Evolutionary conservation across 2,113 vertebrate genomes (phyloP), one percentile per base, ranked within the genome.

Genomic region (Sula dactylatra): DNA sequence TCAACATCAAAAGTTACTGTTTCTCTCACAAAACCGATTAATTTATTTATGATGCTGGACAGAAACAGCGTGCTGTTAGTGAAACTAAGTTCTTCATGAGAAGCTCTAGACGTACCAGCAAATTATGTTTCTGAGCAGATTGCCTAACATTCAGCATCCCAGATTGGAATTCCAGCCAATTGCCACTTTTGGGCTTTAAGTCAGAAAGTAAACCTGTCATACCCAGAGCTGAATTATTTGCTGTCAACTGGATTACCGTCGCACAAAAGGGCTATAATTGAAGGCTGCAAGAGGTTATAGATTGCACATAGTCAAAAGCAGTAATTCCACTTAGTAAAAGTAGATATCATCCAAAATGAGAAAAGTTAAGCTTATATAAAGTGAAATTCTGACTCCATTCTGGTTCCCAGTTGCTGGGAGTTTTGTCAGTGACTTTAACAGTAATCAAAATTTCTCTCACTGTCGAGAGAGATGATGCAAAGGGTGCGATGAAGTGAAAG

Each of bases 251-350:
- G 91, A 89, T 95, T 93, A 80, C 14, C 0, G 6, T 22, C 45
- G 70, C 61, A 86, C 40, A 87, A 82, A 89, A 70, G 49, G 36
- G 16, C 83, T 92, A 29, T 94, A 94, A 95, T 45, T 87, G 88
- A 89, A 88, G 71, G 71, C 58, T 95, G 91, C 62, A 55, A 94
- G 81, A 91, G 61, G 65, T 45, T 91, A 25, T 45, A 93, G 66
- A 82, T 58, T 85, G 93, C 91, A 94, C 93, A 62, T 89, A 95
- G 88, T 88, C 92, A 96, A 88, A 95, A 90, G 79, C 55, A 93
- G 64, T 93, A 85, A 86, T 79, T 91, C 78, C 90, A 94, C 78
- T 96, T 96, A 93, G 85, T 88, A 93, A 94, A 95, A 94, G 72
- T 38, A 96, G 82, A 71, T 90, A 94, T 79, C 73, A 65, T 36